Conservation (phyloP, 2,113 vertebrate genomes). For the Notothenia rossii region DNA sequence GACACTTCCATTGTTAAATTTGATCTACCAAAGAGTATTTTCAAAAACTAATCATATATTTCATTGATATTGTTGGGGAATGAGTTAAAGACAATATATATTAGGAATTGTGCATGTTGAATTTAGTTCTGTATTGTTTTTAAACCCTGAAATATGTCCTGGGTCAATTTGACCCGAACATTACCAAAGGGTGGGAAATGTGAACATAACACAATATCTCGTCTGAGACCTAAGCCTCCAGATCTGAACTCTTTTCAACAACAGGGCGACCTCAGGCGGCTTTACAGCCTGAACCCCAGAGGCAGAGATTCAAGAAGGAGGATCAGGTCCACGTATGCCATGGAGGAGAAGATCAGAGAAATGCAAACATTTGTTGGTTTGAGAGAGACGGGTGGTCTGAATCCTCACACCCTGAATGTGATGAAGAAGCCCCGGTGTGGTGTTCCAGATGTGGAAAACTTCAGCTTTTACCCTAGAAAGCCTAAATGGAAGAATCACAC, state of each 20-base stretch:
- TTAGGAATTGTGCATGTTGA: too few species aligned
- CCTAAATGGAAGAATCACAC: slow-evolving; percentile 78
- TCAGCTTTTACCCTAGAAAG: slow-evolving; percentile 62
- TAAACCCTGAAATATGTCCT: too few species aligned
- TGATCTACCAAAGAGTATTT: too few species aligned
- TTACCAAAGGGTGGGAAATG: too few species aligned
- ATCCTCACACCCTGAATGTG: slow-evolving; percentile 58
- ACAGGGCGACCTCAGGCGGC: slow-evolving; percentile 63
- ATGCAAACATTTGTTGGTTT: slow-evolving; percentile 79
- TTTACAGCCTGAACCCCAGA: slow-evolving; percentile 57
- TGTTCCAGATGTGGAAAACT: slow-evolving; percentile 76
- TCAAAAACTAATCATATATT: too few species aligned
- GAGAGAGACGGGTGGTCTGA: slow-evolving; percentile 58
- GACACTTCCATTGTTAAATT: too few species aligned
- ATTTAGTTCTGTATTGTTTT: too few species aligned
- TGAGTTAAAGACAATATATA: too few species aligned
- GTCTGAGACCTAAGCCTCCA: neutral
- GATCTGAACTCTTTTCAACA: slow-evolving; percentile 9
- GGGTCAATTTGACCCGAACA: too few species aligned
- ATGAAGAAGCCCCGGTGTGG: slow-evolving; percentile 73
- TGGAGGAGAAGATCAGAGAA: slow-evolving; percentile 66
- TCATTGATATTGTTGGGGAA: too few species aligned
- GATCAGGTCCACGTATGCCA: slow-evolving; percentile 16
- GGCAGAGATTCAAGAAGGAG: slow-evolving; percentile 12
- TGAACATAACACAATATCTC: too few species aligned